Percentiles rank a stretch among this genome's conserved stretches.
These are phyloP conservation scores for Eudemis profundana DNA, from an alignment of 2,888 invertebrate species.

Conservation along the genomic window DNA sequence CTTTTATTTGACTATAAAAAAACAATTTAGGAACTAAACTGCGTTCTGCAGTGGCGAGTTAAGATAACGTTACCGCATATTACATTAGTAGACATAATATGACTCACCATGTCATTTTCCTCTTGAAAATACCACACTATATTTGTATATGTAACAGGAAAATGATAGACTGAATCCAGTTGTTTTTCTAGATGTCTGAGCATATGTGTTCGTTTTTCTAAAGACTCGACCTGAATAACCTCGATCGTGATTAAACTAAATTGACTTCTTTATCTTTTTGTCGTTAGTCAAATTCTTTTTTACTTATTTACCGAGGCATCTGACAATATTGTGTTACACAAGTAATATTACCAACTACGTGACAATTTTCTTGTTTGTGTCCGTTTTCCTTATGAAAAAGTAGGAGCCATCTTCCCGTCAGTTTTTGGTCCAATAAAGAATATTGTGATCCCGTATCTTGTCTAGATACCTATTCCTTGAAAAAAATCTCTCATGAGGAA, in stretches of 20 bases:
- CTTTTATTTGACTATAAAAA: slow-evolving; percentile 35
- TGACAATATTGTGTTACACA: slow-evolving; percentile 15
- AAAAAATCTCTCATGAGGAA: background rate
- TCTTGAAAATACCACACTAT: background rate
- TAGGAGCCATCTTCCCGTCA: slow-evolving; percentile 7
- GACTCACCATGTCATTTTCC: background rate
- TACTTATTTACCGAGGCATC: slow-evolving; percentile 2
- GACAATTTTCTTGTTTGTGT: slow-evolving; percentile 22
- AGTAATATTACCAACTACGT: slow-evolving; percentile 25
- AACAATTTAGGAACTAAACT: background rate
- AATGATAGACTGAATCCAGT: background rate
- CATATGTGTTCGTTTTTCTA: background rate
- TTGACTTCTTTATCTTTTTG: background rate
- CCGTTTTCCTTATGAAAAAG: slow-evolving; percentile 38
- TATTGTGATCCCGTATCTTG: background rate
- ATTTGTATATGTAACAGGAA: background rate
- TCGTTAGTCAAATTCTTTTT: background rate
- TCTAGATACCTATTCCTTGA: background rate
- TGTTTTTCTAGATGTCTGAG: background rate
- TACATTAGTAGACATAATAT: background rate
- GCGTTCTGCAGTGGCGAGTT: background rate
- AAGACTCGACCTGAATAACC: background rate
- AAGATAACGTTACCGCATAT: slow-evolving; percentile 5
- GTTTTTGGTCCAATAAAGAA: slow-evolving; percentile 12
- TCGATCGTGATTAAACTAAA: background rate